Conservation (phyloP, 2,888 invertebrate genomes). For the Cremastinae sp. region DNA sequence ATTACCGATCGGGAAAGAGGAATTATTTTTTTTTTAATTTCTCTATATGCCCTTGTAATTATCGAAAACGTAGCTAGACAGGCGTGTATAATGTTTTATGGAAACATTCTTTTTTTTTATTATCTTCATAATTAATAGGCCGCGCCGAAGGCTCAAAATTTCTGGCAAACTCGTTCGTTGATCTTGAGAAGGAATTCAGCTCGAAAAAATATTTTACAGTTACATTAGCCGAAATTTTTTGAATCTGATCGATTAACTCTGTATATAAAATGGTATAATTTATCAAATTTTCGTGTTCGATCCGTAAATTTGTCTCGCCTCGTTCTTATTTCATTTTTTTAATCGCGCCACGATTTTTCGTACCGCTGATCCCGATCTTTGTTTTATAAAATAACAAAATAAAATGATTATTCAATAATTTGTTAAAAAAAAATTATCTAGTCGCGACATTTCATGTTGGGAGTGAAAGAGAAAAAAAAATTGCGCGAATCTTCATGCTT, state of each 20-base stretch:
- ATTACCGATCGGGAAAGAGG: too few species aligned
- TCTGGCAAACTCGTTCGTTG: constrained; percentile 23
- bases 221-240: constrained; percentile 40
- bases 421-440: too few species aligned
- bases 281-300: background rate
- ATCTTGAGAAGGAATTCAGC: constrained; percentile 48
- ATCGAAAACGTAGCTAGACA: too few species aligned
- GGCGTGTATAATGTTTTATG: too few species aligned
- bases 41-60: too few species aligned
- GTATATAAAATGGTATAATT: background rate
- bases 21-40: too few species aligned
- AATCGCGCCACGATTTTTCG: background rate
- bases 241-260: constrained; percentile 12
- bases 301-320: background rate
- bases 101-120: too few species aligned
- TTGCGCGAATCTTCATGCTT: constrained; percentile 37
- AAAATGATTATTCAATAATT: too few species aligned
- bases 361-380: too few species aligned
- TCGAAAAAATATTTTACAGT: constrained; percentile 45
- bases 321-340: constrained; percentile 19
- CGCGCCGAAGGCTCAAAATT: too few species aligned
- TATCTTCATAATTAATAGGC: too few species aligned
- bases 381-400: too few species aligned
- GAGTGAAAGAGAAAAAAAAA: background rate
- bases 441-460: background rate